A percentile compares a stretch with the other conserved stretches of the same genome.
phyloP scores from a whole-genome alignment of 2,797 vertebrate genomes.

The Mormyrops attenuatus region DNA sequence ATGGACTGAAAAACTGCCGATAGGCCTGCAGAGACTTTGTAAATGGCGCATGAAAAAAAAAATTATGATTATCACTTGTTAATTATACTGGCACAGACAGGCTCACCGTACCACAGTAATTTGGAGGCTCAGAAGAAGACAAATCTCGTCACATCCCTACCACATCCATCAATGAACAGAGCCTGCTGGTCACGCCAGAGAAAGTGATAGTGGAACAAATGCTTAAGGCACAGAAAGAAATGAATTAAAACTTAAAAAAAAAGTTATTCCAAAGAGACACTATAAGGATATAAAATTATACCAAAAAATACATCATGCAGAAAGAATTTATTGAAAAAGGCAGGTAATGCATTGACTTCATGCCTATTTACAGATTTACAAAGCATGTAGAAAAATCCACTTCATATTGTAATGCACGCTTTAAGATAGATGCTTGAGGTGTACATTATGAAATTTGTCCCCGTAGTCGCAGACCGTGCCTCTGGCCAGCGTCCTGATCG shows the following conservation, averaged over 20 bases:
- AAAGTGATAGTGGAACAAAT: slow-evolving; percentile 1
- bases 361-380: background rate
- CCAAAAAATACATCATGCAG: slow-evolving; percentile 4
- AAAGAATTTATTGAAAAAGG: background rate
- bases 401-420: background rate
- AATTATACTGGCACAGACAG: slow-evolving; percentile 20
- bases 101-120: background rate
- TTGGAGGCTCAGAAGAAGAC: background rate
- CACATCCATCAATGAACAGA: background rate
- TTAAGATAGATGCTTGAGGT: background rate
- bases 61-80: slow-evolving; percentile 26
- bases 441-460: slow-evolving; percentile 7
- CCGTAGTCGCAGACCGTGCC: background rate
- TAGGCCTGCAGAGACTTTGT: slow-evolving; percentile 30
- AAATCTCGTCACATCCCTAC: background rate
- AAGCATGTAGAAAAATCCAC: background rate
- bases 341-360: background rate
- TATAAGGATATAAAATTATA: background rate
- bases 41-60: slow-evolving; percentile 17
- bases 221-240: slow-evolving; percentile 50
- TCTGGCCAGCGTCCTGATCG: slow-evolving; percentile 5
- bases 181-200: background rate
- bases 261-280: slow-evolving; percentile 39
- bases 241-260: slow-evolving; percentile 64
- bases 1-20: slow-evolving; percentile 42